Evolutionary conservation across 2,888 invertebrate species (phyloP).

Genomic region (Cheilosia vernalis): DNA sequence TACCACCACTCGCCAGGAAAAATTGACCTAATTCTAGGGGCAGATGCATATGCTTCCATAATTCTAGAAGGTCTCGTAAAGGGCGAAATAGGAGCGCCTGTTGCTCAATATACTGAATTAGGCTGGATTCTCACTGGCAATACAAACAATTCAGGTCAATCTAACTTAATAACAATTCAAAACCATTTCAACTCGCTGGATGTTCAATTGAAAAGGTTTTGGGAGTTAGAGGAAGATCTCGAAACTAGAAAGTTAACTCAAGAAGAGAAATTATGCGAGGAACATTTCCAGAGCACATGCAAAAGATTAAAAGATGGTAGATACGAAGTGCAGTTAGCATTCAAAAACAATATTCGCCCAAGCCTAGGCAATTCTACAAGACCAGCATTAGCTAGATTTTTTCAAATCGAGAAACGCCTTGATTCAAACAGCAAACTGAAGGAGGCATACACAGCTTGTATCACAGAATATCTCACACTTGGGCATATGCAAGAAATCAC

Average conservation of each 20-base stretch:
- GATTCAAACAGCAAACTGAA: no score
- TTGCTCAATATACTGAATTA: constrained; percentile 13
- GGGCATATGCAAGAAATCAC: no score
- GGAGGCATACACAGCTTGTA: no score
- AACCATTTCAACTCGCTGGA: neutral
- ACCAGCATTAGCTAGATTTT: neutral
- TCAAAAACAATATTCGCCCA: no score
- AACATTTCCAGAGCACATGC: neutral
- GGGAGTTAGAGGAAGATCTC: neutral
- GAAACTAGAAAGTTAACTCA: neutral
- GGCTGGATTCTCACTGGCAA: constrained; percentile 15
- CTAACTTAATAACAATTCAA: neutral
- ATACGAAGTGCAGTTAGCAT: no score
- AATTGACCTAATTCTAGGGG: neutral
- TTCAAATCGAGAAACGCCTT: no score
- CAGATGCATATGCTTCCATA: neutral
- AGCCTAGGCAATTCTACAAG: neutral
- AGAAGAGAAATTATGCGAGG: neutral
- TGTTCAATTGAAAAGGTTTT: neutral
- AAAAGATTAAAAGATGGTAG: neutral
- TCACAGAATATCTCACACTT: no score
- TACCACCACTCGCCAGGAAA: neutral
- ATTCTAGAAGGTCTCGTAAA: neutral
- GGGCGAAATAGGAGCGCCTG: neutral
- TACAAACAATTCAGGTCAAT: neutral